Base-by-base conservation (phyloP, 2,888 invertebrate species). In the Amphipyra berbera region DNA sequence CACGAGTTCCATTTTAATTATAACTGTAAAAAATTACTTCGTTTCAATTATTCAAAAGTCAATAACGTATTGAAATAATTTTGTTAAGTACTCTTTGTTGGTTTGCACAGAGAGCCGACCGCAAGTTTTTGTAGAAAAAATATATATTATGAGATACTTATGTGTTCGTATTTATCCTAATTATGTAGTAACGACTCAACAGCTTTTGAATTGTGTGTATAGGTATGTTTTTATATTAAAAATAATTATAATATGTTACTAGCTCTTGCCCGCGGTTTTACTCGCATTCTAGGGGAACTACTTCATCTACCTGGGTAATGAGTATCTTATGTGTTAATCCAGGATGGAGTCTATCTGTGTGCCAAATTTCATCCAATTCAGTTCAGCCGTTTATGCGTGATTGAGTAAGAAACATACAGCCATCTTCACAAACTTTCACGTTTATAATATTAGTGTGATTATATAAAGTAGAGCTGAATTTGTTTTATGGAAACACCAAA, bases 41-140 rank as follows among this genome's bases (percentile, higher is more conserved):
- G 38, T 62, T 68, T 68, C 62, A 78, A 71, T 74, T 67, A 71
- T 68, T 73, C 45, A 78, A 68, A 68, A 78, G 65, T 79, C 75
- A 80, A 78, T 79, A 60, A 10, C 27, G 33, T 63, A 75, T 73
- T 75, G 78, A 70, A 78, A 70, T 66, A 61, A 71, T 80, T 72
- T 60, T 50, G 50, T 62, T 68, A 60, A 68, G 61, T 70, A 61
- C 14, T 59, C 54, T 64, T 80, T 72, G 68, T 72, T 55, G 45
- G 42, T 48, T 52, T 35, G 67, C 69, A 78, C 78, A 74, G 57
- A 33, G 76, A 27, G 78, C 47, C 41, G 37, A 78, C 78, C 78
- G 54, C 81, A 78, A 46, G 15, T 9, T 59, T 53, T 63, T 63
- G 46, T 58, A 15, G 45, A 62, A 65, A 72, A 68, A 66, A 71